Conservation (phyloP, 2,888 invertebrate species). For the Hyposoter dolosus region DNA sequence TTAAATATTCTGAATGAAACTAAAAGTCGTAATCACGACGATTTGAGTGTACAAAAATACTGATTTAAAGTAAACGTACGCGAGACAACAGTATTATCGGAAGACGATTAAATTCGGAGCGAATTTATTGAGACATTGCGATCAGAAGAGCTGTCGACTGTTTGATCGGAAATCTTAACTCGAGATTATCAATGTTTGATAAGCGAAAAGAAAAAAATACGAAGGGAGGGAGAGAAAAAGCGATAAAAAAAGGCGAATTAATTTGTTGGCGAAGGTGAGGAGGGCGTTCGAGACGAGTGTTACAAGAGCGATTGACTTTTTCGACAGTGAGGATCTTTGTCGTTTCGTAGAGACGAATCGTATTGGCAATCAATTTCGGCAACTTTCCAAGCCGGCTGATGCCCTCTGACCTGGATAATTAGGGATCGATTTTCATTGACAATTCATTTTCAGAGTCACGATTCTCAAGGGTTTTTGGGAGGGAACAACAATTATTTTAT, state of each 20-base stretch:
- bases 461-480: conserved; percentile 56
- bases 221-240: not conserved
- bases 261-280: conserved; percentile 24
- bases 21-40: not conserved
- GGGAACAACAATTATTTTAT: not conserved
- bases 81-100: not conserved
- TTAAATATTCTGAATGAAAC: not conserved
- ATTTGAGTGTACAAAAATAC: not conserved
- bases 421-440: conserved; percentile 83
- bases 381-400: conserved; percentile 81
- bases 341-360: conserved; percentile 31
- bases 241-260: not conserved
- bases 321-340: conserved; percentile 39
- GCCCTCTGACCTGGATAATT: conserved; percentile 82
- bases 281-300: conserved; percentile 33
- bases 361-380: conserved; percentile 77
- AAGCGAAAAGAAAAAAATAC: not conserved
- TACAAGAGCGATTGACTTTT: conserved; percentile 62
- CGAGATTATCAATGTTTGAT: conserved; percentile 3
- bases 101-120: too few relatives aligned
- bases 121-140: conserved; percentile 5
- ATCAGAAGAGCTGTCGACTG: not conserved
- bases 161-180: conserved; percentile 17
- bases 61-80: conserved; percentile 4
- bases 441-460: conserved; percentile 77